Conservation (phyloP, 2,888 invertebrate species). For the Dryocosmus kuriphilus region DNA sequence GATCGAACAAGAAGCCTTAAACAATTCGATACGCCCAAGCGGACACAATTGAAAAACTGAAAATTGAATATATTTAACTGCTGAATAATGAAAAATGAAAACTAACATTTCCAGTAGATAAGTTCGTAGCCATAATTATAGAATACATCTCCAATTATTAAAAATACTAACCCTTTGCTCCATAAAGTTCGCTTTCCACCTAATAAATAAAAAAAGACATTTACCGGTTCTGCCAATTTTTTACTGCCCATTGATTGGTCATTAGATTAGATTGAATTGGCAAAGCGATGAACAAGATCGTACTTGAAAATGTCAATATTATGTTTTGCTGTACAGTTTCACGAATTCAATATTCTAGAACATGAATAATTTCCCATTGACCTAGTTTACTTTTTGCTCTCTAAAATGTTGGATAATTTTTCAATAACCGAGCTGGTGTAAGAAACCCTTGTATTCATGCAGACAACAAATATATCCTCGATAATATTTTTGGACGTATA, state of each 20-base stretch:
- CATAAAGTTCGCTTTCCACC: too few relatives aligned
- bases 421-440: conserved; percentile 3
- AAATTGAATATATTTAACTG: too few relatives aligned
- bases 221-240: neutral
- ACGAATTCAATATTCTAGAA: conserved; percentile 35
- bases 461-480: neutral
- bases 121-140: too few relatives aligned
- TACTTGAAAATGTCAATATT: conserved; percentile 30
- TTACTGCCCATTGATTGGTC: neutral
- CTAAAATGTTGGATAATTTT: conserved; percentile 27
- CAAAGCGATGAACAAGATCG: conserved; percentile 14
- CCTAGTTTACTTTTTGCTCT: conserved; percentile 4
- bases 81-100: too few relatives aligned
- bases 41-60: too few relatives aligned
- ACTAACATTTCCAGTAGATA: too few relatives aligned
- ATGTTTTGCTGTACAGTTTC: conserved; percentile 29
- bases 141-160: too few relatives aligned
- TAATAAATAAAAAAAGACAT: neutral
- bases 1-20: too few relatives aligned
- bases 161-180: too few relatives aligned
- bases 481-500: neutral
- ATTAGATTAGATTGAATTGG: neutral
- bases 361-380: conserved; percentile 33
- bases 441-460: conserved; percentile 2
- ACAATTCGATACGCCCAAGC: too few relatives aligned